A percentile compares a stretch with the other conserved stretches of the same genome.
These are phyloP conservation scores for Melitaea athalia DNA, from an alignment of 2,888 invertebrate genomes.

Conservation along the genomic window DNA sequence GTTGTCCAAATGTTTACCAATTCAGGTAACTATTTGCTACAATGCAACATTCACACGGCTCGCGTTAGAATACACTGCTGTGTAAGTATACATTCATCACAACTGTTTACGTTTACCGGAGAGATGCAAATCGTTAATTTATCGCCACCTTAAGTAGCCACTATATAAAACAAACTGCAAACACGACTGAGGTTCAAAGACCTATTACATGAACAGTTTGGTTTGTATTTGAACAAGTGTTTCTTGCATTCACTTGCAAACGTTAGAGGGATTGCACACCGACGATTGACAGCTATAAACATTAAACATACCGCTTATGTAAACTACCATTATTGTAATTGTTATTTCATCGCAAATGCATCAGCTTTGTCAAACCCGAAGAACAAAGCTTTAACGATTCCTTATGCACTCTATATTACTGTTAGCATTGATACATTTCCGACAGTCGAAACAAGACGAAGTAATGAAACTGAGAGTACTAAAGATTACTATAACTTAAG, in stretches of 20 bases:
- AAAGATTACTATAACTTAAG: not conserved
- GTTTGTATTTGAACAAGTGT: conserved; percentile 75
- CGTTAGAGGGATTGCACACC: conserved; percentile 51
- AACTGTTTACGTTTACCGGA: conserved; percentile 66
- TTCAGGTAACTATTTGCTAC: conserved; percentile 20
- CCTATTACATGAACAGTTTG: conserved; percentile 74
- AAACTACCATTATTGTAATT: conserved; percentile 37
- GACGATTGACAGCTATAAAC: conserved; percentile 41
- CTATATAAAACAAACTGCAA: conserved; percentile 78
- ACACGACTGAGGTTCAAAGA: conserved; percentile 75
- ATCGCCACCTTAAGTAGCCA: conserved; percentile 75
- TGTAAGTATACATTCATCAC: conserved; percentile 62
- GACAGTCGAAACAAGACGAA: not conserved
- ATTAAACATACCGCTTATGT: conserved; percentile 35
- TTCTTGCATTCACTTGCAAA: conserved; percentile 59
- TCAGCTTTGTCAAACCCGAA: conserved; percentile 16
- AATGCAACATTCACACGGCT: conserved; percentile 43
- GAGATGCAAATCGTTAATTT: conserved; percentile 80
- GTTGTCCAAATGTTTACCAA: not conserved
- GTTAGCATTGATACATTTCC: conserved; percentile 6
- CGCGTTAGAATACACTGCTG: conserved; percentile 58
- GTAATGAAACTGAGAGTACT: not conserved
- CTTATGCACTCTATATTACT: conserved; percentile 4
- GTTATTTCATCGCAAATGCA: conserved; percentile 26
- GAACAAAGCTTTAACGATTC: conserved; percentile 15